Base-by-base conservation (phyloP, 2,888 invertebrate genomes). In the Girardia tigrina region DNA sequence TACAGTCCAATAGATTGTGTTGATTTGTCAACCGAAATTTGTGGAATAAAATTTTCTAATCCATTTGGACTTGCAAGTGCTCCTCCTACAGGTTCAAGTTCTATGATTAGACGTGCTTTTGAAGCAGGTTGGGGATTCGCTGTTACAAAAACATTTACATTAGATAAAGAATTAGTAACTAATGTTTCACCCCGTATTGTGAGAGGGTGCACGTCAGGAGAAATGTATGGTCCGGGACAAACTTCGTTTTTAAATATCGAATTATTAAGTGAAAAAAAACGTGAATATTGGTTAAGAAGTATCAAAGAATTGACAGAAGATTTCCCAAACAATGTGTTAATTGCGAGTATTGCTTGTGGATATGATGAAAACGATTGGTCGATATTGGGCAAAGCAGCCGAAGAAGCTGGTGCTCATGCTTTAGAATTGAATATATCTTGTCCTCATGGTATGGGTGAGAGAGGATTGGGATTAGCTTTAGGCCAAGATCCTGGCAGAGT, bases 361-460 rank as follows among this genome's bases (percentile, higher is more conserved):
- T 92, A 89, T 83, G 89, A 89, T 81, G 88, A 91, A 83, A 87
- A 87, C 0, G 97, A 98, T 84, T 98, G 98, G 97, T 88, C 87
- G 12, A 87, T 89, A 80, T 83, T 98, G 75, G 88, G 94, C 0
- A 86, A 86, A 79, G 88, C 87, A 84, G 90, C 93, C 0, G 85
- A 84, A 81, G 79, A 86, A 0, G 87, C 92, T 0, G 95, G 95
- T 0, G 89, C 97, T 0, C 95, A 98, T 85, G 95, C 93, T 0
- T 85, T 98, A 16, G 98, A 98, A 78, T 85, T 97, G 73, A 98
- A 98, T 86, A 85, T 98, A 73, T 95, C 94, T 0, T 97, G 98
- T 83, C 97, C 97, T 0, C 97, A 98, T 84, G 97, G 97, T 4
- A 97, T 98, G 94, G 94, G 94, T 0, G 95, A 95, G 83, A 89